A percentile compares a stretch with the other conserved stretches of the same genome.
phyloP scores from a whole-genome alignment of 2,797 vertebrate genomes.

The Sarcoramphus papa region DNA sequence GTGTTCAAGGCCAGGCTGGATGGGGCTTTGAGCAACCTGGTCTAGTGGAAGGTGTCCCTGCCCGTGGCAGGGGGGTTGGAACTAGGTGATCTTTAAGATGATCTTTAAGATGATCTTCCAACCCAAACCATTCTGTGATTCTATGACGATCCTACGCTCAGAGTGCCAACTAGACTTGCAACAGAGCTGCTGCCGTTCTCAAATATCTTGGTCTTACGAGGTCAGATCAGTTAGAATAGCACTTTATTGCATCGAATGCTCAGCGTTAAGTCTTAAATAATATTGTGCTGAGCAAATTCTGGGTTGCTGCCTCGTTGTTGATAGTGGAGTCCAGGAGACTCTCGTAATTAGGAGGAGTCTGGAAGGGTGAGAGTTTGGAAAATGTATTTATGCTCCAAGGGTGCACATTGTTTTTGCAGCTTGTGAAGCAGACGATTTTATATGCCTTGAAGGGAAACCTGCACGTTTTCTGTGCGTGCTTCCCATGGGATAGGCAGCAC shows the following conservation, averaged over 20 bases:
- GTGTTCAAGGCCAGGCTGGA: not conserved
- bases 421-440: not conserved
- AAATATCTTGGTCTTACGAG: not conserved
- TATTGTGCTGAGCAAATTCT: not conserved
- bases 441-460: not conserved
- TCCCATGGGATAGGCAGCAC: not conserved
- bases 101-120: not conserved
- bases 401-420: not conserved
- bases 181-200: slow-evolving; percentile 23
- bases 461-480: accelerated
- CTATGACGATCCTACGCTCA: not conserved
- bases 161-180: not conserved
- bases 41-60: not conserved
- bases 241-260: not conserved
- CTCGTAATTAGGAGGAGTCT: not conserved
- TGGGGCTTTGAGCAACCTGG: not conserved
- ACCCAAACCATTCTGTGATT: not conserved
- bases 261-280: slow-evolving; percentile 5
- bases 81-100: accelerated
- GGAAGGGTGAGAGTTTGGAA: not conserved
- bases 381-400: not conserved
- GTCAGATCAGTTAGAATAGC: not conserved
- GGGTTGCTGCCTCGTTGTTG: not conserved
- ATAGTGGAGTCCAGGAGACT: not conserved
- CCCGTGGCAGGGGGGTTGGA: accelerated